Percentiles rank a stretch among this genome's conserved stretches.
phyloP scores from a whole-genome alignment of 1,140 invertebrate genomes.

The Potamilus streckersoni region DNA sequence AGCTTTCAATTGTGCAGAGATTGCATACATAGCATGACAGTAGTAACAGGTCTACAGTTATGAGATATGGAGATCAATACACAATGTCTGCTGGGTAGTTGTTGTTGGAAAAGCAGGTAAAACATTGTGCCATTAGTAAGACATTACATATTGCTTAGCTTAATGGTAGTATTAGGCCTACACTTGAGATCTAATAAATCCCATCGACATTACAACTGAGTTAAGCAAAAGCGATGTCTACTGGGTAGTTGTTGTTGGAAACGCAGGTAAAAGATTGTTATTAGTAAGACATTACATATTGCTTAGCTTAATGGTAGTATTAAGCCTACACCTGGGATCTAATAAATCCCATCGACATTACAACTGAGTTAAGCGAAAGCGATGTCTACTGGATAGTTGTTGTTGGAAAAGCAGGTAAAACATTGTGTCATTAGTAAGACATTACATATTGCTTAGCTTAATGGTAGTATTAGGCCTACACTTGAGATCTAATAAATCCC shows the following conservation, averaged over 20 bases:
- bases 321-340: constrained; percentile 90
- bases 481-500: constrained; percentile 91
- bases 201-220: constrained; percentile 93
- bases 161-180: constrained; percentile 89
- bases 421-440: constrained; percentile 97
- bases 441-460: constrained; percentile 87
- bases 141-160: constrained; percentile 91
- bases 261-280: too few relatives aligned
- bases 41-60: too few relatives aligned
- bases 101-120: too few relatives aligned
- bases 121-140: constrained; percentile 91
- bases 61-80: too few relatives aligned
- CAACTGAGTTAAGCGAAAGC: constrained; percentile 92
- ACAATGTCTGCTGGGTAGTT: constrained; percentile 99
- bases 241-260: too few relatives aligned
- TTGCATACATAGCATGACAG: too few relatives aligned
- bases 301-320: constrained; percentile 90
- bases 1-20: too few relatives aligned
- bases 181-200: constrained; percentile 91
- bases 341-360: constrained; percentile 90
- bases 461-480: constrained; percentile 88
- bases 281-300: constrained; percentile 93
- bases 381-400: constrained; percentile 99
- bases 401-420: too few relatives aligned
- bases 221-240: constrained; percentile 94